Base-by-base conservation (phyloP, 2,797 vertebrate genomes). In the Muscicapa comitata region DNA sequence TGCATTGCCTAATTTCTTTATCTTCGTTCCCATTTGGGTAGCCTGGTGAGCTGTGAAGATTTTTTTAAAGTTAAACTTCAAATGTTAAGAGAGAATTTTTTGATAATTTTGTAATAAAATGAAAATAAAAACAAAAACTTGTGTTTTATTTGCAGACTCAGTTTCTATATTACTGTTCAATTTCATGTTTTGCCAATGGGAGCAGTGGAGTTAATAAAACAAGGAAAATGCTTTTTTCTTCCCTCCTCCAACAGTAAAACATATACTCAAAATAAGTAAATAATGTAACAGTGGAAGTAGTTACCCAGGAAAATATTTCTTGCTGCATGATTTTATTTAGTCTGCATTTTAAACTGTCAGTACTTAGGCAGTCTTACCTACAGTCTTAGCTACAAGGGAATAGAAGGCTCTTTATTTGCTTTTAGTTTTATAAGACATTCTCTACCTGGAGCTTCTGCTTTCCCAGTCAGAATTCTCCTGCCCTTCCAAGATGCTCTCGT, bases 41-140 rank as follows among this genome's bases (percentile, higher is more conserved):
- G 50, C 25, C 79, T 79, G 37, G 67, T 82, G 37, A 77, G 17
- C 38, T 79, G 57, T 80, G 89, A 87, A 72, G 35, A 25, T 93
- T 83, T 92, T 92, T 93, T 76, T 68, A 0, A 82, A 93, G 24
- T 62, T 66, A 53, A 76, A 35, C 29, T 70, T 74, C 20, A 43
- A 67, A 62, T 87, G 35, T 73, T 83, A 57, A 6, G 17, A 88
- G 48, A 16, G 58, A 24, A 17, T 83, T 87, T 93, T 91, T 76
- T 47, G 2, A 40, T 63, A 62, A 68, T 79, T 91, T 89, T 78
- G 4, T 82, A 91, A 94, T 89, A 88, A 97, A 87, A 50, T 48
- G 3, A 61, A 66, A 61, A 58, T 16, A 70, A 93, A 80, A 83
- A 6, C 40, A 70, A 93, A 80, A 83, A 6, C 40, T 75, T 48